Conservation (phyloP, 2,888 invertebrate genomes). For the Callimorpha dominula region DNA sequence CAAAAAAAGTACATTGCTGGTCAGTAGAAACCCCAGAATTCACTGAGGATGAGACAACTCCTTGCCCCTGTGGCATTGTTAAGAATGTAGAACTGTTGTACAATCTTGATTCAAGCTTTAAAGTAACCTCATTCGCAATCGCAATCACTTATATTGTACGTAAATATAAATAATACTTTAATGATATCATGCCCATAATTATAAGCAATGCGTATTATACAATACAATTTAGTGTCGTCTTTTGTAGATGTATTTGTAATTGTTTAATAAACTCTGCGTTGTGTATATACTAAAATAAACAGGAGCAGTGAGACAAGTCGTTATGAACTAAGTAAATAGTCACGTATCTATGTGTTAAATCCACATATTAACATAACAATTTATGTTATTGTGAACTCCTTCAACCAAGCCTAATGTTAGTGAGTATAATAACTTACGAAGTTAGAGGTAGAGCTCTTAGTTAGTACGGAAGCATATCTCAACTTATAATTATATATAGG, state of each 20-base stretch:
- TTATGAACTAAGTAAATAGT: neutral
- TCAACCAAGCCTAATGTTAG: neutral
- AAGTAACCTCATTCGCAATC: no score
- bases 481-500: neutral
- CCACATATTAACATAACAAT: neutral
- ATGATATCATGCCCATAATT: neutral
- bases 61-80: no score
- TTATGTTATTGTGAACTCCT: constrained; percentile 1
- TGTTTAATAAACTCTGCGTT: neutral
- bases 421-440: neutral
- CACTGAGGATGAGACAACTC: no score
- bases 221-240: neutral
- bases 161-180: no score
- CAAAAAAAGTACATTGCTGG: neutral
- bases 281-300: neutral
- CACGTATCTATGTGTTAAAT: neutral
- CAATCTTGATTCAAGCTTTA: no score
- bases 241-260: neutral
- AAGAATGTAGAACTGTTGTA: no score
- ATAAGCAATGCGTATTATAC: neutral
- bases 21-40: no score
- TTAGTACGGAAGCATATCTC: neutral
- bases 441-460: neutral
- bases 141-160: no score
- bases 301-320: neutral